phyloP scores from a whole-genome alignment of 1,140 invertebrate genomes.

The Bombus ignitus region DNA sequence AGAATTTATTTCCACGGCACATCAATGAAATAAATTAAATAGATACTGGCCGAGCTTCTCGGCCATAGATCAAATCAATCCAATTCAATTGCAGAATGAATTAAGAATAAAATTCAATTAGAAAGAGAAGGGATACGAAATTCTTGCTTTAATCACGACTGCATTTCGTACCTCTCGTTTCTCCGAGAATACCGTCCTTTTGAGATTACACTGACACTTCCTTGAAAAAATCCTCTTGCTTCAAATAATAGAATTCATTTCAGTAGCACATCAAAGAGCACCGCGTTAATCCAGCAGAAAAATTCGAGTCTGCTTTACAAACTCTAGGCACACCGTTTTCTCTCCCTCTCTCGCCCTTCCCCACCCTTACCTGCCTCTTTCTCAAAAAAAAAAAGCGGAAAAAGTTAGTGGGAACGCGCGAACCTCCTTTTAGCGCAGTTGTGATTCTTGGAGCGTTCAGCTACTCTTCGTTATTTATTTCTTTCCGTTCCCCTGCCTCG shows the following conservation, averaged over 20 bases:
- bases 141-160: no score
- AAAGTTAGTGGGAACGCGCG: slow-evolving; percentile 25
- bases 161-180: background rate
- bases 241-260: background rate
- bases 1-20: no score
- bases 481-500: slow-evolving; percentile 42
- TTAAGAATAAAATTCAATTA: background rate
- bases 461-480: slow-evolving; percentile 51
- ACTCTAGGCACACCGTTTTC: background rate
- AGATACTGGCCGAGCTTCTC: background rate
- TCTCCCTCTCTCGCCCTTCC: no score
- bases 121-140: no score
- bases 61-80: background rate
- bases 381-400: background rate
- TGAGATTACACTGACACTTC: background rate
- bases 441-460: slow-evolving; percentile 44
- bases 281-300: background rate
- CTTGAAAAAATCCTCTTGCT: background rate
- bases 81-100: background rate
- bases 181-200: background rate
- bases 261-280: no score
- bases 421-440: slow-evolving; percentile 43
- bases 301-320: slow-evolving; percentile 6
- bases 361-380: no score
- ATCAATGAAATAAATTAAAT: no score